phyloP scores from a whole-genome alignment of 1,140 invertebrate genomes.

The Cotesia vestalis region DNA sequence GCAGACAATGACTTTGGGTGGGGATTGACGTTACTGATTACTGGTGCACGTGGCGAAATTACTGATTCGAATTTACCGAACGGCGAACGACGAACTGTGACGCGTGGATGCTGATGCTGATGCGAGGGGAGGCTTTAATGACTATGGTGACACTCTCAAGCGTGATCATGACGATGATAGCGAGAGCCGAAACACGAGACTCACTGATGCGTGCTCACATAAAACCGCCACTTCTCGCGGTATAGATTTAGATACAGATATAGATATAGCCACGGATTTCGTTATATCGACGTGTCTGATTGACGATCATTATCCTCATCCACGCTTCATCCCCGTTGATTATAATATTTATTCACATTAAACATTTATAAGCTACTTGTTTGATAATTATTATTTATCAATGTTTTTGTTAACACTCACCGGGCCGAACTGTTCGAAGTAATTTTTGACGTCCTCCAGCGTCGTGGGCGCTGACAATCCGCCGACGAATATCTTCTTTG shows the following conservation, averaged over 20 bases:
- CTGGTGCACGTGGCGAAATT: constrained; percentile 29
- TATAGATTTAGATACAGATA: constrained; percentile 11
- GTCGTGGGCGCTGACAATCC: constrained; percentile 98
- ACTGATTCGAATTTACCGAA: constrained; percentile 36
- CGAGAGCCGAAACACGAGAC: constrained; percentile 26
- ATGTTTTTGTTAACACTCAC: constrained; percentile 73
- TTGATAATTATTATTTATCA: not conserved
- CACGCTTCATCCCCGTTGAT: not conserved
- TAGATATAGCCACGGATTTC: constrained; percentile 29
- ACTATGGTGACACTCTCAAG: constrained; percentile 40
- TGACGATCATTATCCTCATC: constrained; percentile 16
- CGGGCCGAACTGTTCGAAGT: constrained; percentile 99
- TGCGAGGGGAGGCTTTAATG: constrained; percentile 32
- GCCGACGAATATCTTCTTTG: constrained; percentile 99
- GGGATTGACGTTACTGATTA: constrained; percentile 24
- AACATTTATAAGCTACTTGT: not conserved
- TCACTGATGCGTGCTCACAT: not conserved
- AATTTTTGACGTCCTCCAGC: constrained; percentile 99
- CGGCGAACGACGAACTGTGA: not conserved
- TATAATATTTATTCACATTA: too few species aligned
- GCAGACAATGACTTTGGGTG: not conserved
- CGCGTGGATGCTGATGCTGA: not conserved
- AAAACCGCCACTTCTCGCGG: not conserved
- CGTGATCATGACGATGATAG: constrained; percentile 40
- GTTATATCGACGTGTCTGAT: constrained; percentile 23